Evolutionary conservation across 2,797 vertebrate genomes (phyloP), one percentile per base, ranked within the genome.

Genomic region (Sphenopsis melanotis): DNA sequence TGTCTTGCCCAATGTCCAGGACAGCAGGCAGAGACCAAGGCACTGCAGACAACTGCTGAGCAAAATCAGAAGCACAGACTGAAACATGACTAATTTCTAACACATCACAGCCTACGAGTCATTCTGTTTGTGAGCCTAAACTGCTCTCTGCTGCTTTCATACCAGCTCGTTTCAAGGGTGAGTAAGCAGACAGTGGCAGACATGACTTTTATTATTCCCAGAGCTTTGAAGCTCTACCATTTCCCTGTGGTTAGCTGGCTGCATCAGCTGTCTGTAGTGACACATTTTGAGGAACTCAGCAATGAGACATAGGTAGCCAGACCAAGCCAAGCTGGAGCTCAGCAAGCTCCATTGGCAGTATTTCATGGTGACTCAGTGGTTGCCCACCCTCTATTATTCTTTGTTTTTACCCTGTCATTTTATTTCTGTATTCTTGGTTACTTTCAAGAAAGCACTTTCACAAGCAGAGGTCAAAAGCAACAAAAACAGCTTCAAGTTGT

Each of bases 161-260:
- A 66, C 44, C 3, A 4, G 55, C 70, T 94, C 15, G 10, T 84
- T 80, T 78, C 55, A 71, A 79, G 90, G 94, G 52, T 93, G 95
- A 94, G 90, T 82, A 96, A 96, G 80, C 87, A 95, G 90, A 74
- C 56, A 19, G 93, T 60, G 89, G 83, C 93, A 89, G 90, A 89
- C 85, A 60, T 18, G 72, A 64, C 83, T 93, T 57, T 74, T 60
- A 63, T 85, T 93, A 76, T 86, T 93, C 89, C 88, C 89, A 46
- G 61, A n/a, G 89, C 83, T 88, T 49, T 87, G 95, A 91, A 91
- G 95, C 7, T 22, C 34, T 32, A 65, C 86, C 50, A 23, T 60
- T 81, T 74, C 84, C 12, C 82, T 46, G 90, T 3, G 89, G 88
- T 83, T 76, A 46, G 88, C 84, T 90, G 87, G 27, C 90, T 85